Percentiles rank a stretch among this genome's conserved stretches.
Conservation (phyloP, 2,888 invertebrate species). For the Anthophora plumipes region DNA sequence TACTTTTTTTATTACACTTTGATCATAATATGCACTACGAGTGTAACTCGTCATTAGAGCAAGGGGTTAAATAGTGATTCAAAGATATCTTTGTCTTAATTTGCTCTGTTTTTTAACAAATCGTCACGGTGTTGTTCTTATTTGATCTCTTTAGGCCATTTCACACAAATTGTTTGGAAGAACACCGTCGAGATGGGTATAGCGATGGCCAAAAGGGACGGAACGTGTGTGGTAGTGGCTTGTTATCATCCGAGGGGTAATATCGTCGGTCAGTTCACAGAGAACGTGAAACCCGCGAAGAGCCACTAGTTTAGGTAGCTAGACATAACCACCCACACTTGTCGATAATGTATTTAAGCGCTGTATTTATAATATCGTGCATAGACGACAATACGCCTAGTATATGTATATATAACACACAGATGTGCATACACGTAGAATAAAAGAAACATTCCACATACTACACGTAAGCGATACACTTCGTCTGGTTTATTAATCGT, state of each 20-base stretch:
- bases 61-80: too few relatives aligned
- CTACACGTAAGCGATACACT: constrained; percentile 48
- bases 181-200: constrained; percentile 90
- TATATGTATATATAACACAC: constrained; percentile 67
- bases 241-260: constrained; percentile 89
- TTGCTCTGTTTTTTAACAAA: neutral
- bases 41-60: too few relatives aligned
- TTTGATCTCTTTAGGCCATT: constrained; percentile 82
- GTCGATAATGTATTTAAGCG: constrained; percentile 75
- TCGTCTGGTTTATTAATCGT: constrained; percentile 30
- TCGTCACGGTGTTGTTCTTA: neutral
- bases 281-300: constrained; percentile 83
- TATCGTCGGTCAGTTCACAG: constrained; percentile 85
- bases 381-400: constrained; percentile 67
- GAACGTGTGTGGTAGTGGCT: constrained; percentile 87
- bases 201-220: constrained; percentile 88
- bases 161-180: constrained; percentile 94
- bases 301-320: constrained; percentile 65
- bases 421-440: constrained; percentile 73
- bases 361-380: constrained; percentile 69
- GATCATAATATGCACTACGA: too few relatives aligned
- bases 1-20: too few relatives aligned
- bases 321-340: constrained; percentile 47
- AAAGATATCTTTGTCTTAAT: too few relatives aligned
- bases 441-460: constrained; percentile 78